Base-by-base conservation (phyloP, 2,113 vertebrate genomes). In the Istiophorus platypterus region DNA sequence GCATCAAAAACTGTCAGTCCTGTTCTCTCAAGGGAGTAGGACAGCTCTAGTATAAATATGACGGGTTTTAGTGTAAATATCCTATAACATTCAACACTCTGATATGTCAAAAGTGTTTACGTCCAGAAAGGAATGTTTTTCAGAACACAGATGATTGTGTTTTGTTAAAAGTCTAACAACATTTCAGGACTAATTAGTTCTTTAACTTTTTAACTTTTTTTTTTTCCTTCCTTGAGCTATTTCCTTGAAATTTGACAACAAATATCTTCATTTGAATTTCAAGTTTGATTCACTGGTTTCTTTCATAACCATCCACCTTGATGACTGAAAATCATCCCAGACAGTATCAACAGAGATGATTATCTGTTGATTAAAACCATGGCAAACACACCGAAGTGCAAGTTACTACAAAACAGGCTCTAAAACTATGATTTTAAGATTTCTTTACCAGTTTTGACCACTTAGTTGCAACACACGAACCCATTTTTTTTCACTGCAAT, bases 1-100 rank as follows among this genome's bases (percentile, higher is more conserved):
- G 80, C 85, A 85, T 91, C 86, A 91, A 63, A 71, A 81, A 73
- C 66, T 83, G 81, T 78, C 85, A 85, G 41, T 51, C 72, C 52
- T 71, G 27, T 72, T 72, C 76, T 85, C 91, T 87, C 82, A 2
- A 41, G 86, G 85, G 91, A 85, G 29, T 42, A 24, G 70, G 15
- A 54, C 37, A 81, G 42, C 68, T 76, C 72, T 58, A 62, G 24
- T 34, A 42, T 64, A 77, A 87, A 83, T 69, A 72, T 74, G 39
- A 84, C 66, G 56, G 39, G 80, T 84, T 91, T 90, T 41, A 87
- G 68, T 76, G 61, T 80, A 84, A 84, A 85, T 69, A 89, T 71
- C 62, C 51, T 76, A 78, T 72, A 87, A 59, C 70, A 58, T 72
- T 63, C 39, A 78, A 72, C 66, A 81, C 69, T 65, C 18, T 59